A percentile compares a stretch with the other conserved stretches of the same genome.
phyloP scores from a whole-genome alignment of 2,888 invertebrate genomes.

The Zaprionus lineosus region DNA sequence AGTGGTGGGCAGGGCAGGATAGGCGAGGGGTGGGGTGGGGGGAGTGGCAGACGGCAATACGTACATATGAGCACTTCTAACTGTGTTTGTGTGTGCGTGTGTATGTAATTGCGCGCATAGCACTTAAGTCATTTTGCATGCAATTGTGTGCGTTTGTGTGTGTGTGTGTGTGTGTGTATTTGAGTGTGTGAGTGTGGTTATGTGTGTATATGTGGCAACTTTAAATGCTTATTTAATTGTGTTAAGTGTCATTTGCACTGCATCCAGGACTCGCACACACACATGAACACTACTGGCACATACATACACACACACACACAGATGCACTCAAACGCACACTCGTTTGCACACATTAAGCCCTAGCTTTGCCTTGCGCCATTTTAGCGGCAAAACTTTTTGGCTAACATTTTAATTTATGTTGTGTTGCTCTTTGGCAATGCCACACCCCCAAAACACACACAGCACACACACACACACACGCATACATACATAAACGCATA shows the following conservation, averaged over 20 bases:
- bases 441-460: conserved; percentile 2
- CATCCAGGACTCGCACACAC: conserved; percentile 23
- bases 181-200: conserved; percentile 25
- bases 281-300: background rate
- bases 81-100: conserved; percentile 15
- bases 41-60: background rate
- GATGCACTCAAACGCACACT: background rate
- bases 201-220: too few relatives aligned
- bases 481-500: background rate
- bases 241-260: conserved; percentile 75
- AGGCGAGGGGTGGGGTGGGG: too few relatives aligned
- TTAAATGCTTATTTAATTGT: conserved; percentile 78
- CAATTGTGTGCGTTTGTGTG: conserved; percentile 9
- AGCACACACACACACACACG: background rate
- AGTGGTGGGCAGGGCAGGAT: too few relatives aligned
- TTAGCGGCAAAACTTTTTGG: conserved; percentile 68
- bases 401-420: conserved; percentile 76
- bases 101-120: conserved; percentile 53
- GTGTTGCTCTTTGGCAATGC: conserved; percentile 26
- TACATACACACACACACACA: background rate
- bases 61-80: too few relatives aligned
- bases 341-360: background rate
- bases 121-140: conserved; percentile 53
- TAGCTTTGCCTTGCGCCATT: conserved; percentile 49
- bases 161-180: conserved; percentile 15